Evolutionary conservation across 2,888 invertebrate genomes (phyloP), one percentile per base, ranked within the genome.

Genomic region (Xanthorhoe spadicearia): DNA sequence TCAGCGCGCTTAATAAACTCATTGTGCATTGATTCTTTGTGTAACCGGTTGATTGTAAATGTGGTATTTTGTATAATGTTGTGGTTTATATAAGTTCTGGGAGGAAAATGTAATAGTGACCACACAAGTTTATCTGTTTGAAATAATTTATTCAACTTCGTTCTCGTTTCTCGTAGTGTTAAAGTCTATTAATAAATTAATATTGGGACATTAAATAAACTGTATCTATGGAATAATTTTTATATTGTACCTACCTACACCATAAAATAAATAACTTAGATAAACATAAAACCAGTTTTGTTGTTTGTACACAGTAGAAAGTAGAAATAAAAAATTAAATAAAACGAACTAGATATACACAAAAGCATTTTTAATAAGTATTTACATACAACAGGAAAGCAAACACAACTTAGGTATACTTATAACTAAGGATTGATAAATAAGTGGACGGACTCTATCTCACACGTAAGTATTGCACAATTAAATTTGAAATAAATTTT

Each of bases 1-100:
- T 64, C 54, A 67, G 68, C 17, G 69, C 32, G 68, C 71, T 64
- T 57, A 73, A 23, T 62, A 61, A 64, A 65, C 58, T 64, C 72
- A 71, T 74, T 53, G 19, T 15, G 17, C 17, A 2, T 1, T 51
- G 23, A 23, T 19, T 3, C 48, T 48, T 48, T 19, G 19, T 19
- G 9, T 1, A 51, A 23, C 51, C 51, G 23, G 51, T 23, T 49
- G 13, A 1, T 5, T 48, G 17, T 17, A 1, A 48, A 48, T 48
- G 48, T 13, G 8, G 48, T 17, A 15, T 48, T 48, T 8, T 8
- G 8, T 48, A 17, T 43, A 48, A 7, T 17, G 13, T 7, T 48
- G 15, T 51, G 10, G 23, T 51, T 51, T 51, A 51, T 51, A 19
- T 23, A 51, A 4, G n/a, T 28, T 13, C 19, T 51, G 48, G 7